Conservation (phyloP, 2,113 vertebrate genomes). For the Phrynosoma blainvillii region DNA sequence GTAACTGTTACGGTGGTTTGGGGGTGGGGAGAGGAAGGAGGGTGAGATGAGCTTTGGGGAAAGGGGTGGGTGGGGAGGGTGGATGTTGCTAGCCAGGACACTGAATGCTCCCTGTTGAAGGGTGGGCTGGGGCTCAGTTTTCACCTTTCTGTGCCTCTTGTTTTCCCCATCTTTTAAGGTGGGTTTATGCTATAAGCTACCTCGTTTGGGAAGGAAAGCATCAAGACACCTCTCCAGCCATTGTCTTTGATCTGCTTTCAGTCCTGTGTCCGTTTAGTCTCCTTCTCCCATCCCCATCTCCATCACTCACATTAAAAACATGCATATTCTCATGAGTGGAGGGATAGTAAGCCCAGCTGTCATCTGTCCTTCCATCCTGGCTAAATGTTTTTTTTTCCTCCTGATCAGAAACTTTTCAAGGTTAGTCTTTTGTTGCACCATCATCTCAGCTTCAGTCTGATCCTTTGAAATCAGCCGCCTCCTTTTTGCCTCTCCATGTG, state of each 20-base stretch:
- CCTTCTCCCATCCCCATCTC: background rate
- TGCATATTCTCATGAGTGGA: background rate
- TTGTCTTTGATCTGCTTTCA: conserved; percentile 18
- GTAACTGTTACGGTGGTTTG: background rate
- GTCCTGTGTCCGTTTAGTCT: conserved; percentile 1
- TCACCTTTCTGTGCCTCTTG: conserved; percentile 30
- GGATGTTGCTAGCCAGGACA: conserved; percentile 18
- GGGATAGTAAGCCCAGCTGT: background rate
- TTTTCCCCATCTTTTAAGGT: conserved; percentile 30
- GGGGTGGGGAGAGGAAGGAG: background rate
- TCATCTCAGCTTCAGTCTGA: background rate
- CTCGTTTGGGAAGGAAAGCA: conserved; percentile 10
- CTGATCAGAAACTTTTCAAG: background rate
- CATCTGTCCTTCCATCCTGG: background rate
- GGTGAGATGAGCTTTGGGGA: conserved; percentile 4
- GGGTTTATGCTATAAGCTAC: conserved; percentile 26
- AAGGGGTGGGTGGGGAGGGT: background rate
- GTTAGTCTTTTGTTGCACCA: background rate
- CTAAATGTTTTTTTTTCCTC: background rate
- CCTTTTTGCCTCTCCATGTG: background rate
- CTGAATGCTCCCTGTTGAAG: conserved; percentile 12
- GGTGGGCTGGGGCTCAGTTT: conserved; percentile 12
- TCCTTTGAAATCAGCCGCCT: background rate
- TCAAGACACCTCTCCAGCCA: conserved; percentile 4
- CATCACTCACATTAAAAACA: background rate